Percentiles rank a stretch among this genome's conserved stretches.
These are phyloP conservation scores for Drosophila prostipennis DNA, from an alignment of 2,888 invertebrate species.

Conservation along the genomic window DNA sequence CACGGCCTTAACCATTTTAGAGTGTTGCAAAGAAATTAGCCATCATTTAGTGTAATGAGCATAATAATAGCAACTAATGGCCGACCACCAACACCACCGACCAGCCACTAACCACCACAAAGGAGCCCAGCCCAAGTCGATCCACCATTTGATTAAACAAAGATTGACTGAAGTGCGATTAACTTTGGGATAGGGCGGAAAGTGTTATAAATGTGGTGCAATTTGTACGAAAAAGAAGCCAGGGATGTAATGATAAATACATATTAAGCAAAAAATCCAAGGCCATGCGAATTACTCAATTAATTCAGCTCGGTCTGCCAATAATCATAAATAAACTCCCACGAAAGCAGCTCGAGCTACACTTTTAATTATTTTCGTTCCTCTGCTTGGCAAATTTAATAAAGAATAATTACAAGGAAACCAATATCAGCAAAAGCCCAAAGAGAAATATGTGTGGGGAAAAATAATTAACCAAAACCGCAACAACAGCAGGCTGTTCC, in stretches of 20 bases:
- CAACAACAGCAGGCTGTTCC: conserved; percentile 45
- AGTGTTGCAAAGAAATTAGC: conserved; percentile 78
- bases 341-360: conserved; percentile 12
- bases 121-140: conserved; percentile 5
- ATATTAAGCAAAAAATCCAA: conserved; percentile 26
- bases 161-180: conserved; percentile 74
- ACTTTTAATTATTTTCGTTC: conserved; percentile 63
- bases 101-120: conserved; percentile 7
- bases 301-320: conserved; percentile 66
- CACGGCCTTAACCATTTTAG: conserved; percentile 56
- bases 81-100: conserved; percentile 18
- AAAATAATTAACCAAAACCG: conserved; percentile 73
- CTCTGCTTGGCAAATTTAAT: conserved; percentile 63
- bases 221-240: conserved; percentile 52
- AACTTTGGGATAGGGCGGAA: conserved; percentile 55
- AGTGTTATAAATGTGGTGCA: conserved; percentile 71
- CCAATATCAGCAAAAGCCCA: conserved; percentile 17
- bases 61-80: conserved; percentile 74
- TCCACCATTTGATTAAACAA: conserved; percentile 63
- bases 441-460: conserved; percentile 9
- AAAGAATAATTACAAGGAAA: conserved; percentile 68
- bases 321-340: conserved; percentile 71
- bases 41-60: conserved; percentile 72
- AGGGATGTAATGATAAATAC: conserved; percentile 26
- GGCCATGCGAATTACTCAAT: conserved; percentile 61